These are phyloP conservation scores for Vireo griseus DNA, from an alignment of 2,797 vertebrate species.

Conservation along the genomic window DNA sequence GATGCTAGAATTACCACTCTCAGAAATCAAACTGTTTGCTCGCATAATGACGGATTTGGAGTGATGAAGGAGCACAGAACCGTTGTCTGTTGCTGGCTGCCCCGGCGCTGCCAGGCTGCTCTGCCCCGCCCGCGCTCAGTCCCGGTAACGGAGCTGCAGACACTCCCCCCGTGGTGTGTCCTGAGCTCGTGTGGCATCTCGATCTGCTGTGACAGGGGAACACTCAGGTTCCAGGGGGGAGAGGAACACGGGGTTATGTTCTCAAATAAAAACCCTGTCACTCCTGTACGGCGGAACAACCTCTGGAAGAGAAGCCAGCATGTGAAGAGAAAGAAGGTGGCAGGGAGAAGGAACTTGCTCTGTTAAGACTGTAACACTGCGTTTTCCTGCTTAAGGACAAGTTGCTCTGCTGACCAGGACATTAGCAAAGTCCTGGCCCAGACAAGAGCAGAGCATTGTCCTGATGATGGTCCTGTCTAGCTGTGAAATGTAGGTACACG, in stretches of 20 bases:
- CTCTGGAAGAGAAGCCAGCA: neutral
- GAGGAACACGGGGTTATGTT: fast-evolving
- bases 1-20: neutral
- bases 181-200: neutral
- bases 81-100: neutral
- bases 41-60: neutral
- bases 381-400: neutral
- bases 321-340: neutral
- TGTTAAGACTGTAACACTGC: neutral
- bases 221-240: fast-evolving
- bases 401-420: neutral
- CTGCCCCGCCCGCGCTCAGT: fast-evolving
- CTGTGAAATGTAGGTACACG: neutral
- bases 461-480: neutral
- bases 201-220: neutral
- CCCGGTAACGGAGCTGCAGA: neutral
- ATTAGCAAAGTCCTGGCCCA: neutral
- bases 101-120: neutral
- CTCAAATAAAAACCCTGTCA: neutral
- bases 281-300: neutral
- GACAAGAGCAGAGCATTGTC: neutral
- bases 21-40: neutral
- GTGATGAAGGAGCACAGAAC: neutral
- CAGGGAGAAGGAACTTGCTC: neutral
- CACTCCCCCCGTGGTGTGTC: neutral